phyloP scores from a whole-genome alignment of 64 coral and sea anemone species.

The Astreopora myriophthalma region DNA sequence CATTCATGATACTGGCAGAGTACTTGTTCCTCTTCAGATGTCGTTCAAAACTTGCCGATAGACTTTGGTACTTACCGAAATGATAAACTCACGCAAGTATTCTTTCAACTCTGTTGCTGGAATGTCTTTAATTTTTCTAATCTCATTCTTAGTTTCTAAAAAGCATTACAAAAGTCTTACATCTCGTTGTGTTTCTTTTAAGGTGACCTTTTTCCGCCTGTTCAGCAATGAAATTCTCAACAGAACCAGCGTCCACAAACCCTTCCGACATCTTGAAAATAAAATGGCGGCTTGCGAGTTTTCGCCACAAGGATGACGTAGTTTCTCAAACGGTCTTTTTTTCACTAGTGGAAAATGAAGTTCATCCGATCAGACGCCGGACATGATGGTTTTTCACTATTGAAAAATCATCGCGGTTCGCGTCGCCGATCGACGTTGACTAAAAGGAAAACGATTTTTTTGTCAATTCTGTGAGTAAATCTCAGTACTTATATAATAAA shows the following conservation, averaged over 20 bases:
- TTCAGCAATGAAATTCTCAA: constrained; percentile 39
- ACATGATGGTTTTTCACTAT: background rate
- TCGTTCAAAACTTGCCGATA: too few relatives aligned
- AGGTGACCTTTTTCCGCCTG: background rate
- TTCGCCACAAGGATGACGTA: background rate
- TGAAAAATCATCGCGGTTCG: background rate
- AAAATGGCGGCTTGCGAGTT: background rate
- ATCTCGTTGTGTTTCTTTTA: too few relatives aligned
- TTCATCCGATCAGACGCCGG: background rate
- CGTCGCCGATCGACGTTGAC: background rate
- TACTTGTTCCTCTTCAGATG: too few relatives aligned
- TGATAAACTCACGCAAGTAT: too few relatives aligned
- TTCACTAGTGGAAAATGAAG: background rate
- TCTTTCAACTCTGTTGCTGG: too few relatives aligned
- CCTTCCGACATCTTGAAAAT: background rate
- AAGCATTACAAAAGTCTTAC: too few relatives aligned
- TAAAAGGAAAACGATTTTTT: background rate
- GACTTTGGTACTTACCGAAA: too few relatives aligned
- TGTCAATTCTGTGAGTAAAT: background rate
- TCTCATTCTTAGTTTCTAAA: too few relatives aligned
- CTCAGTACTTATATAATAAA: background rate
- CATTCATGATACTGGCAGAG: too few relatives aligned
- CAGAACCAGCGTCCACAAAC: background rate
- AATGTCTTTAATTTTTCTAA: too few relatives aligned
- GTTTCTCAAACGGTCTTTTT: background rate